Evolutionary conservation across 1,140 invertebrate genomes (phyloP), one percentile per base, ranked within the genome.

Genomic region (Drosophila trapezifrons): DNA sequence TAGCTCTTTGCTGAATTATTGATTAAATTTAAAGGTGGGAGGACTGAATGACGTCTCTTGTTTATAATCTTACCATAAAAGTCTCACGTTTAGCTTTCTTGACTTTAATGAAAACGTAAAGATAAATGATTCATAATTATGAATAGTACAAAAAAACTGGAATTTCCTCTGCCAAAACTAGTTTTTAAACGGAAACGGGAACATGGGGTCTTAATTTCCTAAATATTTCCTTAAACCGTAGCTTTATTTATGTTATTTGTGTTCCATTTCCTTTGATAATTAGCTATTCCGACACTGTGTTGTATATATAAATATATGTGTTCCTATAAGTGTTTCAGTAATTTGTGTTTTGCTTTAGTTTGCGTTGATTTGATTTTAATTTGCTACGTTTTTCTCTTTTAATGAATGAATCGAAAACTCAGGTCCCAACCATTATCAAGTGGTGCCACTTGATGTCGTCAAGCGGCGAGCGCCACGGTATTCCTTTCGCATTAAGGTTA

Each of bases 401-500:
- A 57, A 46, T 45, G 58, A 76, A 76, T 56, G 71, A 76, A 54
- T 38, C 59, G 27, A 43, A 37, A 18, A 17, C 56, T 40, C 9
- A 91, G 90, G 81, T 77, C 90, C 90, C 54, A 91, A 90, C 56
- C 85, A 91, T 74, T 91, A 91, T 77, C 82, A 72, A 45, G 85
- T 91, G 74, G 90, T 91, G 56, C 85, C 90, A 38, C 79, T 91
- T 82, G 90, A 91, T 87, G 76, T 91, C 42, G 67, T 84, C 66
- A 91, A 90, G 86, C 76, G 76, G 63, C 90, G 90, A 46, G 85
- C 90, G 51, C 90, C 90, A 54, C 81, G 90, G 51, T 91, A 91
- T 77, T 84, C 90, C 59, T 91, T 91, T 91, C 85, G 90, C 77
- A 87, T 91, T 81, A 91, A 91, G 83, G 73, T 91, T 75, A 85